Base-by-base conservation (phyloP, 1,140 invertebrate genomes). In the Laupala kohalensis region DNA sequence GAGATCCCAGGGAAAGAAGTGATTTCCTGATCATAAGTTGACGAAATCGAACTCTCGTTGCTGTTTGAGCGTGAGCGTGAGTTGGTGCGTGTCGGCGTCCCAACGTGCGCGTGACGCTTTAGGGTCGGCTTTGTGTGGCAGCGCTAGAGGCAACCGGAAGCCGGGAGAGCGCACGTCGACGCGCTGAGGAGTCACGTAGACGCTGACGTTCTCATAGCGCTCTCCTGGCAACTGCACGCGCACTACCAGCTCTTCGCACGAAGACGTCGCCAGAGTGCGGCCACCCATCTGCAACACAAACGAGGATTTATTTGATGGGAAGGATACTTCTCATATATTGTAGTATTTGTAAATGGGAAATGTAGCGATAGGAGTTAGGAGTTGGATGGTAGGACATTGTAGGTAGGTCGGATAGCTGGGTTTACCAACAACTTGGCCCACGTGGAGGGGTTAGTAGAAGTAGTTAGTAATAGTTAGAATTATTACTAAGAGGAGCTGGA, bases 11-110 rank as follows among this genome's bases (percentile, higher is more conserved):
- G n/a, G n/a, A n/a, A n/a, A n/a, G n/a, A n/a, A n/a, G n/a, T n/a
- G n/a, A n/a, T n/a, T n/a, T n/a, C n/a, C n/a, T n/a, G n/a, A n/a
- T 89, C 84, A 94, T 82, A 93, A 94, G 82, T 95, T 95, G 29
- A 94, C 80, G 77, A 84, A 87, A 82, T 95, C 93, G 76, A 92
- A 87, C 78, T 94, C 92, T 72, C 92, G 83, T 37, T 83, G 80
- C 76, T 95, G 83, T 30, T 83, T 84, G 62, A 94, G 79, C 24
- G 87, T 91, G 15, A 95, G 81, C 73, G 86, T 83, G 63, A 95
- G 81, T 24, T 83, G 87, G 72, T 87, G 84, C 19, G 79, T 74
- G 78, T 93, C 86, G n/a, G 79, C 74, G 78, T 93, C 86, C 87
- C 91, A 96, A 75, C 89, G 86, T 9, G 94, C 93, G 72, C 88